Evolutionary conservation across 2,888 invertebrate genomes (phyloP).

Genomic region (Caenorhabditis doughertyi): DNA sequence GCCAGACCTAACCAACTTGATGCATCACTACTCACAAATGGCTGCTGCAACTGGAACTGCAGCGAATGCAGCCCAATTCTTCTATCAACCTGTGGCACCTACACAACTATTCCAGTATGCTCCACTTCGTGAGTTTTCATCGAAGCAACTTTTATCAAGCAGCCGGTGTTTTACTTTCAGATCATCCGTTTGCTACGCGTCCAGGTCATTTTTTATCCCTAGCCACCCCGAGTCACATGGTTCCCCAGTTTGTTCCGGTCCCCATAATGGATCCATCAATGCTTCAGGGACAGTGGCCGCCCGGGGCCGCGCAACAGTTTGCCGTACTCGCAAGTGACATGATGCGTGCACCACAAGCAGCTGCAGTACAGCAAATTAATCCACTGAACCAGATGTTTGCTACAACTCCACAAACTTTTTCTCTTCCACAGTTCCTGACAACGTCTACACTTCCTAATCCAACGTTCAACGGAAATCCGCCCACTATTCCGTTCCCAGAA

Average conservation of each 20-base stretch:
- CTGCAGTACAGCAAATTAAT: slow-evolving; percentile 32
- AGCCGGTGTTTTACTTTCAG: slow-evolving; percentile 28
- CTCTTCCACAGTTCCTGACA: slow-evolving; percentile 46
- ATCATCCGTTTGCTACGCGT: slow-evolving; percentile 55
- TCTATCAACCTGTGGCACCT: slow-evolving; percentile 78
- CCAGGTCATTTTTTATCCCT: slow-evolving; percentile 68
- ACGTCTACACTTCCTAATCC: slow-evolving; percentile 13
- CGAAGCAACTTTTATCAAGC: not conserved
- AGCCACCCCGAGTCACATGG: slow-evolving; percentile 63
- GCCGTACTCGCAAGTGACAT: slow-evolving; percentile 61
- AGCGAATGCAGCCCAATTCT: slow-evolving; percentile 75
- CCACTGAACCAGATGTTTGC: slow-evolving; percentile 51
- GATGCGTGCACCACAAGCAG: slow-evolving; percentile 37
- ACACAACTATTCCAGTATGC: slow-evolving; percentile 78
- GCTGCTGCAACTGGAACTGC: slow-evolving; percentile 60
- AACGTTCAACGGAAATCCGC: slow-evolving; percentile 30
- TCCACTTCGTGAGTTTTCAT: slow-evolving; percentile 43
- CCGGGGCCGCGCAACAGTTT: slow-evolving; percentile 55
- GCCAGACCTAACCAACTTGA: slow-evolving; percentile 60
- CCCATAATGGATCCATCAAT: slow-evolving; percentile 77
- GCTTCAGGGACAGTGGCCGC: slow-evolving; percentile 65
- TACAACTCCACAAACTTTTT: slow-evolving; percentile 28
- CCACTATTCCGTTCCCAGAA: slow-evolving; percentile 8
- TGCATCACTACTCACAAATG: slow-evolving; percentile 66
- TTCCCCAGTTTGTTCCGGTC: slow-evolving; percentile 78